These are phyloP conservation scores for Harpalus rufipes DNA, from an alignment of 2,888 invertebrate genomes.

Conservation along the genomic window DNA sequence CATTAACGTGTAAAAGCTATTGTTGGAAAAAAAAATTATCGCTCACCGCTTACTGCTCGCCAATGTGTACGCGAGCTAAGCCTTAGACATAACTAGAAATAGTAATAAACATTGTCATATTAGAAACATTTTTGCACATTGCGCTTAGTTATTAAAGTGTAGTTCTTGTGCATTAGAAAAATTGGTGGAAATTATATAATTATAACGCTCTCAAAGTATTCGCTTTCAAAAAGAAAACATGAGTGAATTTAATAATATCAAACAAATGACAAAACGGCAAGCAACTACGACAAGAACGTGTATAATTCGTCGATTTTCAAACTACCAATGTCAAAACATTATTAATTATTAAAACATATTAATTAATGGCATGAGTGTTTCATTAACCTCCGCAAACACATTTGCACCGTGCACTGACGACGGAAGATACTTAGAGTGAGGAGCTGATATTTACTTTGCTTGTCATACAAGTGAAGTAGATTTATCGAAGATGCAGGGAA, in stretches of 20 bases:
- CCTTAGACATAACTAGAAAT: no score
- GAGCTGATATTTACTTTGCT: conserved; percentile 5
- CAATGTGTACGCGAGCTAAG: no score
- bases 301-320: conserved; percentile 6
- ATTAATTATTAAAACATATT: conserved; percentile 24
- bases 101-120: no score
- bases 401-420: not conserved
- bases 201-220: not conserved
- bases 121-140: no score
- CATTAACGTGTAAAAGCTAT: no score
- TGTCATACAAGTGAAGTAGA: not conserved
- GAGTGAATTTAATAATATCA: conserved; percentile 34
- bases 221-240: conserved; percentile 22
- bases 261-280: not conserved
- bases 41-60: no score
- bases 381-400: conserved; percentile 28
- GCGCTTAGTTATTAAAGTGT: no score
- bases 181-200: not conserved
- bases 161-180: no score
- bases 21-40: no score
- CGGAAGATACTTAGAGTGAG: not conserved
- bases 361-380: conserved; percentile 10
- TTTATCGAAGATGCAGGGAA: not conserved
- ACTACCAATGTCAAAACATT: not conserved
- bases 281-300: conserved; percentile 7